Evolutionary conservation across 2,888 invertebrate species (phyloP).

Genomic region (Coenonympha glycerion): DNA sequence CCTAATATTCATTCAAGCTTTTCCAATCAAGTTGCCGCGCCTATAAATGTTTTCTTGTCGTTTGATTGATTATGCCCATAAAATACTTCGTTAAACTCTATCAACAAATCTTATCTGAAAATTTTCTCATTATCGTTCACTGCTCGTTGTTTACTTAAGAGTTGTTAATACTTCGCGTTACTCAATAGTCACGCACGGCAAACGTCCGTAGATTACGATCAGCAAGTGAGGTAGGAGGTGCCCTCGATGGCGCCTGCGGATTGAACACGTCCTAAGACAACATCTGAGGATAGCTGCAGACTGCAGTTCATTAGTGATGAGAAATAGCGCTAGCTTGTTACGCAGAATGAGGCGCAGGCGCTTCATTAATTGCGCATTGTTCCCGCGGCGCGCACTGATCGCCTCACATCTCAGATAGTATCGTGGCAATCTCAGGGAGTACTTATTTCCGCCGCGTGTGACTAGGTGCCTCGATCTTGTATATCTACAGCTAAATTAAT

Average conservation of each 20-base stretch:
- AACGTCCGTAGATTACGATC: slow-evolving; percentile 34
- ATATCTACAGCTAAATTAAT: slow-evolving; percentile 43
- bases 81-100: background rate
- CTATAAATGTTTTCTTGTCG: background rate
- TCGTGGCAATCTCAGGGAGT: slow-evolving; percentile 34
- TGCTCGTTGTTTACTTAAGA: background rate
- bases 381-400: slow-evolving; percentile 5
- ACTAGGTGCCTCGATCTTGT: slow-evolving; percentile 5
- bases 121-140: background rate
- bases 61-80: background rate
- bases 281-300: slow-evolving; percentile 40
- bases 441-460: slow-evolving; percentile 26
- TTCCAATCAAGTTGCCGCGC: background rate
- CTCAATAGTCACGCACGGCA: slow-evolving; percentile 12
- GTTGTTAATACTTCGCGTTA: slow-evolving; percentile 5
- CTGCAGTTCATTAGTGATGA: slow-evolving; percentile 58
- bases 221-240: slow-evolving; percentile 26
- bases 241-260: slow-evolving; percentile 36
- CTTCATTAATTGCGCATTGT: slow-evolving; percentile 67
- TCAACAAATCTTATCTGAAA: slow-evolving; percentile 6
- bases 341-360: slow-evolving; percentile 30
- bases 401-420: slow-evolving; percentile 44
- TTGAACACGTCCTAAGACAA: slow-evolving; percentile 43
- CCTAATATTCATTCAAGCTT: background rate
- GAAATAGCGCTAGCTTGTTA: slow-evolving; percentile 46